Evolutionary conservation across 2,888 invertebrate genomes (phyloP), one percentile per base, ranked within the genome.

Genomic region (Keiferia lycopersicella): DNA sequence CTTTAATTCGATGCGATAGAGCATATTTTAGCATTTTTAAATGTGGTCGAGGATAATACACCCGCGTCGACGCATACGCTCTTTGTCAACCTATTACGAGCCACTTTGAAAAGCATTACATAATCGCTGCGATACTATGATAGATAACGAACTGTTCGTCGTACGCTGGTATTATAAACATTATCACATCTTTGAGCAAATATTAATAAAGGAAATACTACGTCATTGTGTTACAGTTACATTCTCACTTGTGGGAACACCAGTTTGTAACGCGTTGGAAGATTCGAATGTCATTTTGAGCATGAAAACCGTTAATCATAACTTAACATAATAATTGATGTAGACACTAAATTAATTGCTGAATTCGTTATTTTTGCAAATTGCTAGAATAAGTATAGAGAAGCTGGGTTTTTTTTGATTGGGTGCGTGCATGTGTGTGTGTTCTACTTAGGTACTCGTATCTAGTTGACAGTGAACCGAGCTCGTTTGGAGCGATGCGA

Each of bases 31-130:
- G 51, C 51, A 26, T 22, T 45, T 7, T 14, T 22, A 14, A 11
- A 12, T 14, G 26, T 22, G 11, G 12, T 22, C 22, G 22, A 53
- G 22, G 51, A 56, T 26, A 56, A 10, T 56, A 34, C 66, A 64
- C 64, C 67, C 60, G 66, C 67, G 62, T 34, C 67, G 66, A 66
- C 70, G 64, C 70, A 68, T 70, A 68, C 56, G 22, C 50, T 57
- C 78, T 77, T 82, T 85, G 82, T 84, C 78, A 79, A 80, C 76
- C 83, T 82, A 85, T 85, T 85, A 84, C 81, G 73, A 72, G 68
- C 73, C 77, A 78, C 81, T 83, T 81, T 79, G 79, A 72, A 76
- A 69, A 72, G 69, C 74, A 78, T 83, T 79, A 82, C 76, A 77
- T 81, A 80, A 84, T 79, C 73, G 66, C 65, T 51, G 66, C 69